Evolutionary conservation across 2,113 vertebrate species (phyloP), one percentile per base, ranked within the genome.

Genomic region (Balaenoptera acutorostrata): DNA sequence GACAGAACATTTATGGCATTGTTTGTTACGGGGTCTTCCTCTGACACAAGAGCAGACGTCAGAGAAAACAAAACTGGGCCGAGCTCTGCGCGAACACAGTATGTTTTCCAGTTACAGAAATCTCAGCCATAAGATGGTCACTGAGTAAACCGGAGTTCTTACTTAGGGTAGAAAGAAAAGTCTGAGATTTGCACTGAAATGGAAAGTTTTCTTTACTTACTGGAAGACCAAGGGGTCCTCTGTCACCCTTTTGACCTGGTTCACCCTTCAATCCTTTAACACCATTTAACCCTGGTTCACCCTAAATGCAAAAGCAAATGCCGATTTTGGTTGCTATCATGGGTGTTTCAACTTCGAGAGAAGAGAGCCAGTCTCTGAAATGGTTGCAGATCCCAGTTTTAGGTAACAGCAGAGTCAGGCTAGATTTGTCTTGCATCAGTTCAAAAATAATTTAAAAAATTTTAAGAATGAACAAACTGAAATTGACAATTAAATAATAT

Each of bases 181-280:
- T 97, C 95, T 97, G 98, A 96, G 96, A 97, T 99, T 98, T 98
- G 98, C 91, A 98, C 98, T 92, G 95, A 98, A 98, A 99, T 98
- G 98, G 99, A 98, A 97, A 99, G 97, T 98, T 0, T 97, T 98
- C 98, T 98, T 98, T 99, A 99, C 99, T 99, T 99, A 99, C 99
- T 97, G 99, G 99, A 98, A 99, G 99, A 98, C 99, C 99, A 98
- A 99, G 99, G 97, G 99, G 99, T 98, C 99, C 99, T 98, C 99
- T 99, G 99, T 99, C 99, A 98, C 99, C 99, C 99, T 99, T 99
- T 99, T 99, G 99, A 98, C 99, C 99, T 90, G 99, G 97, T 98
- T 99, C 99, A 97, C 99, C 99, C 97, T 99, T 99, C 98, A 99
- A 99, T 97, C 99, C 99, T 99, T 99, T 99, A 98, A 99, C 98